Evolutionary conservation across 64 coral and sea anemone species (phyloP).

Genomic region (Actinia equina): DNA sequence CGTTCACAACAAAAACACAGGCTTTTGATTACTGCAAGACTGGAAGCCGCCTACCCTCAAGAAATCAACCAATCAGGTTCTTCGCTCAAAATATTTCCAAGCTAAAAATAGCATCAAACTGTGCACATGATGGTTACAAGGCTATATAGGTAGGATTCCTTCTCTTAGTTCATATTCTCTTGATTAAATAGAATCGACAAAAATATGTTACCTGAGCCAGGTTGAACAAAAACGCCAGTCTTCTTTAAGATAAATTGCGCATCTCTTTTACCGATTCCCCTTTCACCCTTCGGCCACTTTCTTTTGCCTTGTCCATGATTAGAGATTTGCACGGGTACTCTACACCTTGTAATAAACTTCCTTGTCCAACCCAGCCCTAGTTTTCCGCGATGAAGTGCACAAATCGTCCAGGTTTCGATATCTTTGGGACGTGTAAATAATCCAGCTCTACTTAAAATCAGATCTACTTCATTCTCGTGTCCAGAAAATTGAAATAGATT

Average conservation of each 20-base stretch:
- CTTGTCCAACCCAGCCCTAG: conserved; percentile 39
- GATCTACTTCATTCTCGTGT: conserved; percentile 12
- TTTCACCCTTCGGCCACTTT: conserved; percentile 44
- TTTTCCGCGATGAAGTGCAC: conserved; percentile 41
- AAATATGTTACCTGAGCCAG: conserved; percentile 54
- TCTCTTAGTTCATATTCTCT: no score
- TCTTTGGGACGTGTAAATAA: conserved; percentile 32
- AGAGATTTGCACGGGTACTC: conserved; percentile 31
- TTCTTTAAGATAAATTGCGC: no score
- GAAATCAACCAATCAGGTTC: no score
- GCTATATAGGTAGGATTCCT: no score
- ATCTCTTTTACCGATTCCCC: conserved; percentile 15
- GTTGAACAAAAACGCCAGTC: conserved; percentile 30
- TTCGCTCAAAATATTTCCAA: no score
- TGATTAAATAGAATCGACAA: no score
- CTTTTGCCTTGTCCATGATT: conserved; percentile 24
- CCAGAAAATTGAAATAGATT: no score
- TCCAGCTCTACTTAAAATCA: conserved; percentile 36
- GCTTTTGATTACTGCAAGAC: no score
- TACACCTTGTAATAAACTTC: conserved; percentile 22
- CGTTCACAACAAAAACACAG: no score
- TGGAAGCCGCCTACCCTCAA: no score
- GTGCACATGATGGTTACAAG: no score
- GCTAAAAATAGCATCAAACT: no score
- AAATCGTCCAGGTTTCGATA: conserved; percentile 40